These are phyloP conservation scores for Shargacucullia verbasci DNA, from an alignment of 2,888 invertebrate genomes.

Conservation along the genomic window DNA sequence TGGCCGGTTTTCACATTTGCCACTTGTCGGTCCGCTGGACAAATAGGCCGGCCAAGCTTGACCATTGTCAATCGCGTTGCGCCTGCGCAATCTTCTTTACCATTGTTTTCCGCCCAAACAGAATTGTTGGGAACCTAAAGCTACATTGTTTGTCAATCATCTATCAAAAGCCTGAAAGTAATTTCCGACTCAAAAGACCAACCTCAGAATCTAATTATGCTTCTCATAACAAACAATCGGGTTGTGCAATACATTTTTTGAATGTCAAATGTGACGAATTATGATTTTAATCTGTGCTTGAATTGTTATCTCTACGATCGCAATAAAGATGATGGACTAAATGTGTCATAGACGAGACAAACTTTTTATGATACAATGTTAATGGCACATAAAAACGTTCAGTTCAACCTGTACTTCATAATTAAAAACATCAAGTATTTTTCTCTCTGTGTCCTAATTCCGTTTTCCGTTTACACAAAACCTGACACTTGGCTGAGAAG, in stretches of 20 bases:
- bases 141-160: conserved; percentile 37
- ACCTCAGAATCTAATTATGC: conserved; percentile 37
- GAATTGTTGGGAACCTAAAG: conserved; percentile 35
- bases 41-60: conserved; percentile 76
- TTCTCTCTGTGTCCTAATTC: not conserved
- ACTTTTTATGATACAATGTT: conserved; percentile 3
- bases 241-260: conserved; percentile 35
- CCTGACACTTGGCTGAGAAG: not conserved
- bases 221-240: conserved; percentile 28
- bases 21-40: conserved; percentile 75
- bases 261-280: conserved; percentile 48
- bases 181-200: conserved; percentile 32
- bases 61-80: conserved; percentile 75
- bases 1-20: conserved; percentile 84
- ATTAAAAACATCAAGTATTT: not conserved
- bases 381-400: conserved; percentile 1
- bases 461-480: too few relatives aligned
- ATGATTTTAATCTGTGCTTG: conserved; percentile 21
- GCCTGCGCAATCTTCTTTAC: conserved; percentile 47
- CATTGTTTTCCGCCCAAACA: conserved; percentile 46
- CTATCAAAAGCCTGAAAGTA: conserved; percentile 25
- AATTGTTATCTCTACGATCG: conserved; percentile 13
- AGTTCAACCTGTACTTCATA: too few relatives aligned
- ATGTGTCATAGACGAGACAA: not conserved
- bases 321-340: conserved; percentile 21